Conservation (phyloP, 2,888 invertebrate species). For the Dastarcus helophoroides region DNA sequence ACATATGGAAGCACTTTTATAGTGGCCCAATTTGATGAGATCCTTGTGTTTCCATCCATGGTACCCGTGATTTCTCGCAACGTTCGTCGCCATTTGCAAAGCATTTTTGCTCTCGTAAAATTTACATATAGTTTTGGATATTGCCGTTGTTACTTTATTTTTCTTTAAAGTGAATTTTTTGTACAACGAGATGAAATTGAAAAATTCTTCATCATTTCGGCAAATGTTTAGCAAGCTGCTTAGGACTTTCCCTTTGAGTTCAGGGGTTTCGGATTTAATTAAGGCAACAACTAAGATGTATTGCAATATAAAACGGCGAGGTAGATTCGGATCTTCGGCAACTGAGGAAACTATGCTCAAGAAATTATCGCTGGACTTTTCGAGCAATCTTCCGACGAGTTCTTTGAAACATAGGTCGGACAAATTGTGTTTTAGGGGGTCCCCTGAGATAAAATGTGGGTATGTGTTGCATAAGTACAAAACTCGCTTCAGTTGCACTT, state of each 20-base stretch:
- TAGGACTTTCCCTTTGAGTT: not conserved
- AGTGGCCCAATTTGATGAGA: constrained; percentile 52
- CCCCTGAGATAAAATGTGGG: too few relatives aligned
- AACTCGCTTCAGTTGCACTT: too few relatives aligned
- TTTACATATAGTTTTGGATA: constrained; percentile 48
- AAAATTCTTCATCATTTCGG: constrained; percentile 44
- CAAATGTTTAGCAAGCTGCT: constrained; percentile 42
- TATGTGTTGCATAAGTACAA: too few relatives aligned
- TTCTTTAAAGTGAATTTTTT: constrained; percentile 6
- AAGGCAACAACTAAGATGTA: constrained; percentile 21
- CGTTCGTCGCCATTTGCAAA: constrained; percentile 48
- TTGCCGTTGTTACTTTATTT: constrained; percentile 20
- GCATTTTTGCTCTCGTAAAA: constrained; percentile 57
- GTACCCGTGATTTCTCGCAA: constrained; percentile 49
- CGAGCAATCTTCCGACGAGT: too few relatives aligned
- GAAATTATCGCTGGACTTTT: too few relatives aligned
- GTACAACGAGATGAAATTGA: constrained; percentile 29
- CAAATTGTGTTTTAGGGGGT: too few relatives aligned
- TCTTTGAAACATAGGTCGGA: too few relatives aligned
- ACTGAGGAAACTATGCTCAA: too few relatives aligned
- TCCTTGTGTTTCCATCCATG: constrained; percentile 64
- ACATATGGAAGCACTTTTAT: constrained; percentile 41
- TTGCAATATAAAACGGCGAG: too few relatives aligned
- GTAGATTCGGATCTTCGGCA: too few relatives aligned
- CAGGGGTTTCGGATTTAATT: constrained; percentile 8